Evolutionary conservation across 2,888 invertebrate species (phyloP).

Genomic region (Drosophila macrospina): DNA sequence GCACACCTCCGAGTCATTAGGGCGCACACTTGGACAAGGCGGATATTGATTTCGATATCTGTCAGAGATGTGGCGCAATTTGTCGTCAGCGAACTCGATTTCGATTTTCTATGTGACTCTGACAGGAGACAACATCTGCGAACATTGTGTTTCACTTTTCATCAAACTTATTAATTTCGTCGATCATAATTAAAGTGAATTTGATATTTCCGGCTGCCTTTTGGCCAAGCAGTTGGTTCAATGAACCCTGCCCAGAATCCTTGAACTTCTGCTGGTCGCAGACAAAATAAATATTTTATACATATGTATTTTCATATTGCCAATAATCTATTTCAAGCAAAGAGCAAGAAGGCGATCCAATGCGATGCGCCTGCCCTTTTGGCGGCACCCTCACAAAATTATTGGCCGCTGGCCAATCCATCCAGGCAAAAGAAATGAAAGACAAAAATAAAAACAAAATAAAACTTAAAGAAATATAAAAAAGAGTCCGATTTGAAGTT

Average conservation of each 20-base stretch:
- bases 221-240: conserved; percentile 65
- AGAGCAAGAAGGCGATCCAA: conserved; percentile 44
- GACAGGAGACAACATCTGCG: conserved; percentile 63
- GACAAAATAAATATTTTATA: conserved; percentile 70
- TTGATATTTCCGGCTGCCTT: conserved; percentile 80
- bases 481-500: conserved; percentile 58
- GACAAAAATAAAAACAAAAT: conserved; percentile 23
- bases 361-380: conserved; percentile 67
- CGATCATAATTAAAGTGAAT: conserved; percentile 79
- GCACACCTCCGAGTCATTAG: conserved; percentile 69
- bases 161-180: conserved; percentile 78
- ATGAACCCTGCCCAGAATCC: conserved; percentile 75
- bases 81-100: conserved; percentile 21
- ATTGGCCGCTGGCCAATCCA: conserved; percentile 80
- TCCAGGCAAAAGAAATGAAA: conserved; percentile 50
- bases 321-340: conserved; percentile 81
- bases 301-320: conserved; percentile 61
- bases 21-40: conserved; percentile 70
- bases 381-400: conserved; percentile 85
- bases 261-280: conserved; percentile 72
- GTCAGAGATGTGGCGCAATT: conserved; percentile 42
- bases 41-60: conserved; percentile 78
- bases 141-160: conserved; percentile 75
- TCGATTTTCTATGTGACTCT: conserved; percentile 27
- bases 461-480: conserved; percentile 30